A percentile compares a stretch with the other conserved stretches of the same genome.
phyloP scores from a whole-genome alignment of 2,797 vertebrate genomes.

The Lagocephalus sceleratus region DNA sequence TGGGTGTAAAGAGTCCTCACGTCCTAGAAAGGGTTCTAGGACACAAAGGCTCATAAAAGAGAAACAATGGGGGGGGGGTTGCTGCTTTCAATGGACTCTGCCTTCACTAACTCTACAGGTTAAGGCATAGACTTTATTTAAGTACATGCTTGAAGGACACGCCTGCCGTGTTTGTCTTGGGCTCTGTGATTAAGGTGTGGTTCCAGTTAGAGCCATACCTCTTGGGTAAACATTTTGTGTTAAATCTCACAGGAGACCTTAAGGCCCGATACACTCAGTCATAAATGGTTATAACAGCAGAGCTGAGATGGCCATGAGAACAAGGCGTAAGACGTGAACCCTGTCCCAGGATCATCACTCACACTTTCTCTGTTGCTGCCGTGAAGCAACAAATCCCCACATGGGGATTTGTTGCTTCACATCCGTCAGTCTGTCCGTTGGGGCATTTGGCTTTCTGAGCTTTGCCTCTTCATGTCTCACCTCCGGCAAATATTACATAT shows the following conservation, averaged over 20 bases:
- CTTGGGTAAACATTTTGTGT: constrained; percentile 32
- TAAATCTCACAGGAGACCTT: constrained; percentile 47
- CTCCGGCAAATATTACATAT: neutral
- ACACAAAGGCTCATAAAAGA: constrained; percentile 27
- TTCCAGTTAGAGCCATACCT: constrained; percentile 22
- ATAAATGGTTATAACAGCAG: constrained; percentile 16
- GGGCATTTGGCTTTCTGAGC: neutral
- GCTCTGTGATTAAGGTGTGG: constrained; percentile 64
- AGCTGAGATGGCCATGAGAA: constrained; percentile 4
- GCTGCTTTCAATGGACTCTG: constrained; percentile 5
- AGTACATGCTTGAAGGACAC: constrained; percentile 50
- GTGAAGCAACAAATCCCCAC: no score
- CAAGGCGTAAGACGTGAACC: constrained; percentile 22
- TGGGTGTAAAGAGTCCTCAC: no score
- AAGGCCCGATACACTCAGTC: neutral
- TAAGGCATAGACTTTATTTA: constrained; percentile 32
- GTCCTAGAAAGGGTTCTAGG: constrained; percentile 4
- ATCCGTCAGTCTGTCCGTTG: no score
- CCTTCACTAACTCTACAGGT: constrained; percentile 45
- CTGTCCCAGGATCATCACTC: no score
- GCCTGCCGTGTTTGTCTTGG: constrained; percentile 65
- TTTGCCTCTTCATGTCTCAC: neutral
- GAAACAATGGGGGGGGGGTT: constrained; percentile 13
- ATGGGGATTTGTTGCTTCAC: no score
- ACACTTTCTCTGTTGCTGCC: no score